Conservation (phyloP, 2,888 invertebrate genomes). For the Coecobrya sp. region DNA sequence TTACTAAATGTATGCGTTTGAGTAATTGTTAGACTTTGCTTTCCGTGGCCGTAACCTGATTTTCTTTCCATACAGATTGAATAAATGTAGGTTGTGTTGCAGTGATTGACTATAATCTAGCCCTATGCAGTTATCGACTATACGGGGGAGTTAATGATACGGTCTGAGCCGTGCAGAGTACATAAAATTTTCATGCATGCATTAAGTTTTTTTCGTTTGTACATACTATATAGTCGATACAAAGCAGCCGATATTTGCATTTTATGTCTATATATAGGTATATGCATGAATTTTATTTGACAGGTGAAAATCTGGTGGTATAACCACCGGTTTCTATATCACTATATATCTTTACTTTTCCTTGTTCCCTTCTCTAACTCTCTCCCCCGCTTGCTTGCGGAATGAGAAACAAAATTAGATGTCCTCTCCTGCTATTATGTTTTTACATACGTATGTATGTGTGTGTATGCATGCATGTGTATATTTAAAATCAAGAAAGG, state of each 20-base stretch:
- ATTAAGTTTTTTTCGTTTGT: slow-evolving; percentile 41
- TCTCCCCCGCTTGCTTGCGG: slow-evolving; percentile 10
- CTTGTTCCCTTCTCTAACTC: slow-evolving; percentile 17
- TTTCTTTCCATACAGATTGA: slow-evolving; percentile 68
- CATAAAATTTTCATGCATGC: slow-evolving; percentile 38
- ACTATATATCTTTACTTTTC: background rate
- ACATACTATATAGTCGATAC: slow-evolving; percentile 22
- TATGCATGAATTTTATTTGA: slow-evolving; percentile 51
- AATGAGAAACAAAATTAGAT: slow-evolving; percentile 45
- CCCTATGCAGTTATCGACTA: slow-evolving; percentile 65
- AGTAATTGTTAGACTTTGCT: slow-evolving; percentile 48
- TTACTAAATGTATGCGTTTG: slow-evolving; percentile 43
- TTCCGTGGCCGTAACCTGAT: slow-evolving; percentile 80
- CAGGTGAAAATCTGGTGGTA: slow-evolving; percentile 58
- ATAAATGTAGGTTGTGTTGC: slow-evolving; percentile 80
- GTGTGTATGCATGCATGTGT: background rate
- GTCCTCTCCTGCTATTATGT: slow-evolving; percentile 26
- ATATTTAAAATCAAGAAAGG: slow-evolving; percentile 16
- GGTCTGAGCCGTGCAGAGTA: slow-evolving; percentile 25
- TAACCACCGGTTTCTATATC: slow-evolving; percentile 14
- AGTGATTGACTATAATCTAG: slow-evolving; percentile 79
- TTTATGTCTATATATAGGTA: slow-evolving; percentile 52
- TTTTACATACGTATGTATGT: background rate
- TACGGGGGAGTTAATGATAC: slow-evolving; percentile 68
- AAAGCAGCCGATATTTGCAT: slow-evolving; percentile 63